Evolutionary conservation across 2,797 vertebrate species (phyloP).

Genomic region (Danio tinwini): DNA sequence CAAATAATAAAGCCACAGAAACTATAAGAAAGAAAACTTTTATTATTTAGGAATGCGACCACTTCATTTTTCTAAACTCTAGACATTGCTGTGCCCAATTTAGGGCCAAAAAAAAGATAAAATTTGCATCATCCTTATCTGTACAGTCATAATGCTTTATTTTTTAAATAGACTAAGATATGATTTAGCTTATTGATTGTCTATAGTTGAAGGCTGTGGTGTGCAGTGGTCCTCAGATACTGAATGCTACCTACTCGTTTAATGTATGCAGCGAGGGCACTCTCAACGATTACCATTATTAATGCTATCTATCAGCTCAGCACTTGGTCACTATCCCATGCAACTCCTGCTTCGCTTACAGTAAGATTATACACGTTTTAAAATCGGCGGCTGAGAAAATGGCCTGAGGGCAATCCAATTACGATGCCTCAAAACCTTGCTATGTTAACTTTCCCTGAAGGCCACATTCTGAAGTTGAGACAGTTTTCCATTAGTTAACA

Average conservation of each 20-base stretch:
- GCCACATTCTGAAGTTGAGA: constrained; percentile 33
- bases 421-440: constrained; percentile 42
- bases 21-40: too few relatives aligned
- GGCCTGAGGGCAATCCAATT: constrained; percentile 57
- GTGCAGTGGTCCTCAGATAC: constrained; percentile 68
- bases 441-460: constrained; percentile 43
- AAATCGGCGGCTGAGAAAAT: constrained; percentile 52
- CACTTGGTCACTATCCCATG: constrained; percentile 60
- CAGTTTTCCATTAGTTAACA: constrained; percentile 50
- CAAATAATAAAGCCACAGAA: too few relatives aligned
- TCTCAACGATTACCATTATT: constrained; percentile 70
- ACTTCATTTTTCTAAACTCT: too few relatives aligned
- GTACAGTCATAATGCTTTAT: constrained; percentile 67
- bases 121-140: constrained; percentile 62
- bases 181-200: constrained; percentile 75
- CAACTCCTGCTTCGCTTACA: constrained; percentile 64
- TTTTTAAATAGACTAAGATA: constrained; percentile 74
- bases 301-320: constrained; percentile 66
- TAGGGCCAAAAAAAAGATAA: too few relatives aligned
- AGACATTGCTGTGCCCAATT: too few relatives aligned
- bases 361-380: constrained; percentile 58
- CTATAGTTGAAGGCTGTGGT: constrained; percentile 75
- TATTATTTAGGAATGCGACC: too few relatives aligned
- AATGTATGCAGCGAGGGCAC: constrained; percentile 64
- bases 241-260: constrained; percentile 62